phyloP scores from a whole-genome alignment of 2,797 vertebrate species.

The Brachyalestes nurse region DNA sequence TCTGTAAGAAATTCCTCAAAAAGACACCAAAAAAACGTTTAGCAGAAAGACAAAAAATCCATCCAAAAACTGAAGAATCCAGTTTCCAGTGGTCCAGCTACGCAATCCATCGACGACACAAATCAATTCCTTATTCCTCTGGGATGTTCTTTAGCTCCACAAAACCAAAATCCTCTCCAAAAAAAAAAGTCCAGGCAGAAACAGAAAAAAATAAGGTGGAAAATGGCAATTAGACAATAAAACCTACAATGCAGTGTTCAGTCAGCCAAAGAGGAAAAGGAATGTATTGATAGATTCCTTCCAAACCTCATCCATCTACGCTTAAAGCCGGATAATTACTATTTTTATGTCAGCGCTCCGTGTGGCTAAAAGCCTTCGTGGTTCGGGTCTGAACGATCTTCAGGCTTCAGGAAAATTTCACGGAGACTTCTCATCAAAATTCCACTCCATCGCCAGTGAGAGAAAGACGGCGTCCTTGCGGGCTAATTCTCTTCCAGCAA shows the following conservation, averaged over 20 bases:
- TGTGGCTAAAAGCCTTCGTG: not conserved
- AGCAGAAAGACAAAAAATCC: slow-evolving; percentile 49
- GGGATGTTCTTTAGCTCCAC: slow-evolving; percentile 16
- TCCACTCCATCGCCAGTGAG: slow-evolving; percentile 52
- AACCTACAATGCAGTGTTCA: slow-evolving; percentile 8
- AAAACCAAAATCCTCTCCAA: slow-evolving; percentile 19
- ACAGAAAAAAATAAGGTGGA: not conserved
- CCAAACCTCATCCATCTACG: slow-evolving; percentile 12
- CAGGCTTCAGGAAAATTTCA: slow-evolving; percentile 60
- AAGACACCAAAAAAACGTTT: slow-evolving; percentile 61
- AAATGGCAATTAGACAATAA: slow-evolving; percentile 5
- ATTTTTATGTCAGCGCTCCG: not conserved
- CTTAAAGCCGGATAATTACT: slow-evolving; percentile 7
- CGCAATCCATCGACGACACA: slow-evolving; percentile 29
- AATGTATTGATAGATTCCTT: not conserved
- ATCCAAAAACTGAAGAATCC: slow-evolving; percentile 50
- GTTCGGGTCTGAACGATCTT: slow-evolving; percentile 10
- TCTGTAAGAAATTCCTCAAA: slow-evolving; percentile 64
- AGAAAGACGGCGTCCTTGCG: slow-evolving; percentile 56
- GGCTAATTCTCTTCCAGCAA: slow-evolving; percentile 8
- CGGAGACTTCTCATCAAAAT: slow-evolving; percentile 67
- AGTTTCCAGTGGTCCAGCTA: slow-evolving; percentile 28
- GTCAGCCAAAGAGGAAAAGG: not conserved
- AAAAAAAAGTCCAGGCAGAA: slow-evolving; percentile 9
- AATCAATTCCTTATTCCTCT: slow-evolving; percentile 37